These are phyloP conservation scores for Agrilus planipennis DNA, from an alignment of 1,140 invertebrate species.

Conservation along the genomic window DNA sequence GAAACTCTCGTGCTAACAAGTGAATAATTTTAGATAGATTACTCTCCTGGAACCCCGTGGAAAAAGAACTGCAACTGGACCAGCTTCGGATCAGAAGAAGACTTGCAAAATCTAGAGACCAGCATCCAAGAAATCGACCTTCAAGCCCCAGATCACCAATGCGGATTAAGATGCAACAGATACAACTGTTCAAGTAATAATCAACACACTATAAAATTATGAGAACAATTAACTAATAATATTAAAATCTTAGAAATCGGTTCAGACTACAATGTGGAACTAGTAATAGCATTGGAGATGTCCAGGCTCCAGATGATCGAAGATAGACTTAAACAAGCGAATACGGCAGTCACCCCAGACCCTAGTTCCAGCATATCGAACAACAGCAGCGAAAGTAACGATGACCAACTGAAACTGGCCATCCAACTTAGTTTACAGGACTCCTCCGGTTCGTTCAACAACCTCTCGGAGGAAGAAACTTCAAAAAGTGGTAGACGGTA, in stretches of 20 bases:
- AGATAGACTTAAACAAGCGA: conserved; percentile 37
- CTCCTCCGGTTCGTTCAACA: conserved; percentile 17
- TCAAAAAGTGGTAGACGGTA: conserved; percentile 10
- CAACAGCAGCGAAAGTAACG: conserved; percentile 27
- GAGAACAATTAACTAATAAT: background rate
- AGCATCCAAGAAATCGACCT: conserved; percentile 14
- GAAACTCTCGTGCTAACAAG: too few species aligned
- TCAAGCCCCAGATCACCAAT: conserved; percentile 24
- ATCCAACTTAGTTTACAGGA: conserved; percentile 40
- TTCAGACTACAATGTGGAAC: conserved; percentile 49
- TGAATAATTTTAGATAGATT: conserved; percentile 25
- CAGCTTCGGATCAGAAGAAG: conserved; percentile 46
- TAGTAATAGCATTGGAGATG: conserved; percentile 59
- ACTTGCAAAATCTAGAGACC: conserved; percentile 24
- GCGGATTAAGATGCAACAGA: conserved; percentile 20
- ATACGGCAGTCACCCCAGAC: conserved; percentile 23
- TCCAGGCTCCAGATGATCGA: conserved; percentile 56
- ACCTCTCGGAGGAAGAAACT: conserved; percentile 12
- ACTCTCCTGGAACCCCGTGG: conserved; percentile 31
- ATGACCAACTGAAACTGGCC: conserved; percentile 38
- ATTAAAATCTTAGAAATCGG: conserved; percentile 3
- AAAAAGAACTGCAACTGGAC: conserved; percentile 49
- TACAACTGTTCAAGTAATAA: conserved; percentile 13
- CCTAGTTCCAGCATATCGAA: conserved; percentile 30
- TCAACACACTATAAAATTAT: background rate